phyloP scores from a whole-genome alignment of 2,888 invertebrate species.

The Halictus ligatus region DNA sequence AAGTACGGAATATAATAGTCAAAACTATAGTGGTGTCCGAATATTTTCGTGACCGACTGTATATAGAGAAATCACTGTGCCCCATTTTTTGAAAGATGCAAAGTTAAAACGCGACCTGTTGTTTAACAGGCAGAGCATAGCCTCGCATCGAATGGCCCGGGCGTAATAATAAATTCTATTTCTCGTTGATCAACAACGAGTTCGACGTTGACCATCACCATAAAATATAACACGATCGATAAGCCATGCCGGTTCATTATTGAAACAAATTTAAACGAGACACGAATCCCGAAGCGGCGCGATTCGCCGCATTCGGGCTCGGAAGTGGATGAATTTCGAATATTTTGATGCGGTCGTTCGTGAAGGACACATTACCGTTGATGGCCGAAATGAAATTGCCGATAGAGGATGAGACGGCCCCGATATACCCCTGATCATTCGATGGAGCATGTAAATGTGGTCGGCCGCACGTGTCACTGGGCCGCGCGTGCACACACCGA shows the following conservation, averaged over 20 bases:
- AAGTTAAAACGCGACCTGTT: too few species aligned
- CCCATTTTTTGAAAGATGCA: too few species aligned
- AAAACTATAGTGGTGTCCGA: too few species aligned
- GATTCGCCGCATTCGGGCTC: not conserved
- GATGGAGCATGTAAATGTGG: slow-evolving; percentile 36
- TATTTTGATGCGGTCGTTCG: slow-evolving; percentile 20
- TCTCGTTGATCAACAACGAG: not conserved
- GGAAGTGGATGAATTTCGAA: slow-evolving; percentile 13
- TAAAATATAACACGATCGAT: not conserved
- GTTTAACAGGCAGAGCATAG: too few species aligned
- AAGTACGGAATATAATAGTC: too few species aligned
- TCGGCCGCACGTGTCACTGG: slow-evolving; percentile 46
- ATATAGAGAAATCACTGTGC: too few species aligned
- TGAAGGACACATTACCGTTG: slow-evolving; percentile 17
- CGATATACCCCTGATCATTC: slow-evolving; percentile 44
- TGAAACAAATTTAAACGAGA: slow-evolving; percentile 9
- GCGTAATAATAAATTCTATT: not conserved
- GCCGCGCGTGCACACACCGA: slow-evolving; percentile 35
- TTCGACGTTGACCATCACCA: not conserved
- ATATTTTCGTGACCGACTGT: too few species aligned
- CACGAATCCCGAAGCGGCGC: not conserved
- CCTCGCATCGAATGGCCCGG: not conserved
- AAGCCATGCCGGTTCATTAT: not conserved
- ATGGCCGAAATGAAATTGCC: slow-evolving; percentile 39
- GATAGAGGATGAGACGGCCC: slow-evolving; percentile 38